Base-by-base conservation (phyloP, 2,888 invertebrate species). In the Tenthredo notha region DNA sequence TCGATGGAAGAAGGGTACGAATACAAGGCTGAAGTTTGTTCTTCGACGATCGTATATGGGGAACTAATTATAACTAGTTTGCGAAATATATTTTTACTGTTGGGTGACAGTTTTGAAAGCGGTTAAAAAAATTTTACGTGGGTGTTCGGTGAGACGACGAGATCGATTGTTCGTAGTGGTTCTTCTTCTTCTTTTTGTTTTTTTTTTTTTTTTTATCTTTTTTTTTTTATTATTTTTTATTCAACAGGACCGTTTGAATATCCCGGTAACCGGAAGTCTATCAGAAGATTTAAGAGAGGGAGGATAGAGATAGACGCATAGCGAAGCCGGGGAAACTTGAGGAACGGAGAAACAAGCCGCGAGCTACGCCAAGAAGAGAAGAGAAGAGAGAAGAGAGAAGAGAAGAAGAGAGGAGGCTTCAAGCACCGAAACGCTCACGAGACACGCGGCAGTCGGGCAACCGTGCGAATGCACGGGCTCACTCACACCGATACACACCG, bases 381-480 rank as follows among this genome's bases (percentile, higher is more conserved):
- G 50, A 84, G 33, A 18, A 70, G 83, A 40, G 29, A 54, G 47
- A 83, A 15, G 33, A 70, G 84, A 43, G 47, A 29, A 25, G 29
- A 77, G 33, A 33, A 84, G 84, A 50, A 70, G 29, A 61, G 70
- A 72, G 84, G 84, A 74, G 72, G 74, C 72, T 80, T 40, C 18
- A 80, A 80, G 61, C 80, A 80, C 58, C 58, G 80, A 80, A 80
- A 80, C 80, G 80, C 29, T 80, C 80, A 80, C 80, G 80, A 80
- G 80, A 80, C 80, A 80, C 80, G 80, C 80, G 80, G 80, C 80
- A 80, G 80, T 80, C 80, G 80, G 80, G 80, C 61, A 70, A 84
- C 84, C 67, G 84, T 84, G 84, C 84, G 84, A 70, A 84, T 84
- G 72, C 84, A 80, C 80, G 80, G 80, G 37, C 80, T 80, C 61